Evolutionary conservation across 2,888 invertebrate genomes (phyloP).

Genomic region (Lysandra bellargus): DNA sequence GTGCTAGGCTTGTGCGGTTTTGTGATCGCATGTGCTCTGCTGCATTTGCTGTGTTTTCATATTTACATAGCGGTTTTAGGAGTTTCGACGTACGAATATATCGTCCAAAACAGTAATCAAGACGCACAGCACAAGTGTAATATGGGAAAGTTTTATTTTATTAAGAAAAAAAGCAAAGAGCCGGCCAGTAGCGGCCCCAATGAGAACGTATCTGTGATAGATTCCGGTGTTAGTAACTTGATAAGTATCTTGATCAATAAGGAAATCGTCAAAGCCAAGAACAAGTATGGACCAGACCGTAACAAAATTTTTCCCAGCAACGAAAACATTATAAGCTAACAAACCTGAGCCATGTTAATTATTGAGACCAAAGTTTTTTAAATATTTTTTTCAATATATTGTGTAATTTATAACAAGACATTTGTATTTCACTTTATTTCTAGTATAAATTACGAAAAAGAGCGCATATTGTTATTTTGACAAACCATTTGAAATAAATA

Average conservation of each 20-base stretch:
- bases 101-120: slow-evolving; percentile 64
- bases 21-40: slow-evolving; percentile 86
- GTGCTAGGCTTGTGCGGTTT: slow-evolving; percentile 86
- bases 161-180: slow-evolving; percentile 37
- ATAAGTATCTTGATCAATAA: slow-evolving; percentile 60
- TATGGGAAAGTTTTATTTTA: slow-evolving; percentile 42
- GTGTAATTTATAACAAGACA: slow-evolving; percentile 14
- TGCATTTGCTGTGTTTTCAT: slow-evolving; percentile 93
- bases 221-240: slow-evolving; percentile 49
- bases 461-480: no score
- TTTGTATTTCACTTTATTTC: not conserved
- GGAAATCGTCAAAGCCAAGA: slow-evolving; percentile 63
- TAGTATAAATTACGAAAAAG: not conserved
- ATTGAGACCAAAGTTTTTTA: slow-evolving; percentile 25
- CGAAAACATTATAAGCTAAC: slow-evolving; percentile 46
- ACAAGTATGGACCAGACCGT: slow-evolving; percentile 58
- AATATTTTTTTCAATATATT: slow-evolving; percentile 23
- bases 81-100: slow-evolving; percentile 94
- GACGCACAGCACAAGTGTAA: slow-evolving; percentile 37
- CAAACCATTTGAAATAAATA: no score
- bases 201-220: slow-evolving; percentile 28
- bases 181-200: slow-evolving; percentile 33
- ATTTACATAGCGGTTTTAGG: slow-evolving; percentile 91
- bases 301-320: slow-evolving; percentile 69
- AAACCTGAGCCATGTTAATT: not conserved